Conservation (phyloP, 2,888 invertebrate genomes). For the Agonum fuliginosum region DNA sequence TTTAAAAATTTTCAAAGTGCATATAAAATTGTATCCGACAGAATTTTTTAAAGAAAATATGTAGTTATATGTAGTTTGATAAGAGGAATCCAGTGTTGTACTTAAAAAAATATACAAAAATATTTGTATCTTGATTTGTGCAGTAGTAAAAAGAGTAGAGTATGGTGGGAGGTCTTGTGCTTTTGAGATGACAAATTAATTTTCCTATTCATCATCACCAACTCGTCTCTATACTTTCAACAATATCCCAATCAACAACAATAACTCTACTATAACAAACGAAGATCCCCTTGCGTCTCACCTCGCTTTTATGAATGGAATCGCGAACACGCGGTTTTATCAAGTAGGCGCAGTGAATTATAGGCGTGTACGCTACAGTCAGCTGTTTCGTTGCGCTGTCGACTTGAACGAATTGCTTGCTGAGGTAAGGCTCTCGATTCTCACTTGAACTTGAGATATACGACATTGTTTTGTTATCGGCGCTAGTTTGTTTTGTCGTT, state of each 20-base stretch:
- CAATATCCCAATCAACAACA: slow-evolving; percentile 13
- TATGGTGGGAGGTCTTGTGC: too few species aligned
- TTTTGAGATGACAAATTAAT: slow-evolving; percentile 3
- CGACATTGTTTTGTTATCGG: slow-evolving; percentile 38
- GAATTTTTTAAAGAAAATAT: too few species aligned
- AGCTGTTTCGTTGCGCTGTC: slow-evolving; percentile 15
- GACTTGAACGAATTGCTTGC: slow-evolving; percentile 8
- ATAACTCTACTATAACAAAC: not conserved
- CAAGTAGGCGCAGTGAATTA: slow-evolving; percentile 34
- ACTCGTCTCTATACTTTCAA: too few species aligned
- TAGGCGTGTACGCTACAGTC: slow-evolving; percentile 31
- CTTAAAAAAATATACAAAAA: too few species aligned
- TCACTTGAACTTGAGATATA: slow-evolving; percentile 43
- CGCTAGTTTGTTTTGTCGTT: slow-evolving; percentile 24
- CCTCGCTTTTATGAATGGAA: slow-evolving; percentile 22
- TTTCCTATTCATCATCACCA: too few species aligned
- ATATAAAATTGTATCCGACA: too few species aligned
- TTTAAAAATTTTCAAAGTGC: too few species aligned
- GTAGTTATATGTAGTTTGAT: too few species aligned
- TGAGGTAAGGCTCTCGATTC: slow-evolving; percentile 1
- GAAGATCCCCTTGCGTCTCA: not conserved
- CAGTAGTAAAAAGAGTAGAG: too few species aligned
- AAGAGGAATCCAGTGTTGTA: too few species aligned
- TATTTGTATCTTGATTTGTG: too few species aligned
- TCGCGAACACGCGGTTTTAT: slow-evolving; percentile 6